Evolutionary conservation across 2,888 invertebrate genomes (phyloP).

Genomic region (Bugulina stolonifera): DNA sequence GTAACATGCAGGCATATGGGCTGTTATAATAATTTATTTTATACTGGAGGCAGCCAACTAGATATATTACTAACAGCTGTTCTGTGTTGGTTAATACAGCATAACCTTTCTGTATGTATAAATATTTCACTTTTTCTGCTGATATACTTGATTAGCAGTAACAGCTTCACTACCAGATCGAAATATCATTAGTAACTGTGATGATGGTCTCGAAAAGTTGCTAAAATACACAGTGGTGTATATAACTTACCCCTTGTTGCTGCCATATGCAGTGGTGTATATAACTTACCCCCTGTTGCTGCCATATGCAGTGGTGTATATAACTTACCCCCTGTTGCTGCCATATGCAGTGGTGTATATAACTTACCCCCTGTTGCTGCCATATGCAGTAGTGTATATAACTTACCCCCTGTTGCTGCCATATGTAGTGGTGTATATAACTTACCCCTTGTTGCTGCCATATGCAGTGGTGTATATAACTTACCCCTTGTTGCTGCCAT

Average conservation of each 20-base stretch:
- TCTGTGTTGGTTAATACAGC: too few relatives aligned
- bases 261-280: conserved; percentile 21
- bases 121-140: too few relatives aligned
- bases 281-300: background rate
- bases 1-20: too few relatives aligned
- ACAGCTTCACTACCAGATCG: too few relatives aligned
- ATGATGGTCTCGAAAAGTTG: too few relatives aligned
- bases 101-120: too few relatives aligned
- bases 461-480: conserved; percentile 16
- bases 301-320: background rate
- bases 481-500: background rate
- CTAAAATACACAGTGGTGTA: background rate
- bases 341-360: conserved; percentile 22
- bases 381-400: background rate
- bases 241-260: background rate
- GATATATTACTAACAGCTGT: too few relatives aligned
- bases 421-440: background rate
- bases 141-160: too few relatives aligned
- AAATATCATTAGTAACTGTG: too few relatives aligned
- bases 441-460: conserved; percentile 7
- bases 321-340: conserved; percentile 7
- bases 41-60: too few relatives aligned
- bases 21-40: too few relatives aligned
- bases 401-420: background rate
- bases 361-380: background rate